Base-by-base conservation (phyloP, 2,113 vertebrate genomes). In the Spea bombifrons region DNA sequence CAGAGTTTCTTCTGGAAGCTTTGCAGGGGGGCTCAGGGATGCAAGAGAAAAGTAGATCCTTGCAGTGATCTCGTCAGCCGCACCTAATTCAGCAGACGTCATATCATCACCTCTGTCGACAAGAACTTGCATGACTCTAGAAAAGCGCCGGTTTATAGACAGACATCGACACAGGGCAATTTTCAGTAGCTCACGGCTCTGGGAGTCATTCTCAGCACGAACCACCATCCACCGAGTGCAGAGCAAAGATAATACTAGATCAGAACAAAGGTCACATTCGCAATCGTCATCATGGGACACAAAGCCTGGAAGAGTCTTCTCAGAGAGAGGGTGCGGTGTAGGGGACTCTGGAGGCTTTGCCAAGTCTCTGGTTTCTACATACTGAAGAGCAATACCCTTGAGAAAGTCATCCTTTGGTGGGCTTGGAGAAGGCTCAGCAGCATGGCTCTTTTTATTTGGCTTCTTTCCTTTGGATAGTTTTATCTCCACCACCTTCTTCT, bases 171-270 rank as follows among this genome's bases (percentile, higher is more conserved):
- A 82, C 30, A 95, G 85, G 44, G 86, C 57, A 0, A 83, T 68
- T 0, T 47, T 81, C 4, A 94, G 84, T 48, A 96, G 89, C 1
- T 84, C 86, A 45, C 87, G 55, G 49, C 83, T 83, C 6, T 86
- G 81, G 0, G 76, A 66, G 4, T 12, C 78, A 3, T 87, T 59
- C 17, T 87, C 84, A 0, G 92, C 94, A 0, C 85, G 88, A 43
- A 85, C 81, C 7, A 93, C 82, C 0, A 91, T 87, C 97, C 96
- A 98, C 73, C 84, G 91, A 45, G 93, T 90, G 70, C 92, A 91
- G 75, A 93, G 84, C 0, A 84, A 86, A 0, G 90, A 91, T 78
- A 98, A 88, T 0, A 83, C 71, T 1, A 91, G 90, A 74, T 94
- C 94, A 0, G 87, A 86, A 86, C 97, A 98, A 67, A 94, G 90